Base-by-base conservation (phyloP, 2,888 invertebrate species). In the Venusia cambrica region DNA sequence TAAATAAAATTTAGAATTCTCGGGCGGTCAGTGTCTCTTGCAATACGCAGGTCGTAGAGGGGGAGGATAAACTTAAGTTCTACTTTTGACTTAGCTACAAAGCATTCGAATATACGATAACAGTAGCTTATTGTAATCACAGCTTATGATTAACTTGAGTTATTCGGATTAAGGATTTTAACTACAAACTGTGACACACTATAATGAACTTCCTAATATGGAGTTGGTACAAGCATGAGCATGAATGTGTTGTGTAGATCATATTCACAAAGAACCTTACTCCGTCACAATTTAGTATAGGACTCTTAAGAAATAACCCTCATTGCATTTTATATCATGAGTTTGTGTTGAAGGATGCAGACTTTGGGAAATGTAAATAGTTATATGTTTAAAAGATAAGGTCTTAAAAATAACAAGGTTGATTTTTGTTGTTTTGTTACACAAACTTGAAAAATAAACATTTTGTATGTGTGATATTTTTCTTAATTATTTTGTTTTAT, bases 401-500 rank as follows among this genome's bases (percentile, higher is more conserved):
- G 81, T 79, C 76, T 74, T 79, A 73, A 74, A 39, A 73, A 74
- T 65, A 81, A 83, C 83, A 78, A 84, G 84, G 84, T 85, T 85
- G 84, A 84, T 85, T 87, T 81, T 87, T 87, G 87, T 87, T 87
- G 85, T 84, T 87, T 87, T 87, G 85, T 84, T 87, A 87, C 84
- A 83, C 84, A 77, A 83, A 85, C 78, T 83, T 78, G 76, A 83
- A 84, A 80, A 85, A 85, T 84, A 87, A 85, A 87, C 87, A 84
- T 85, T 85, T 85, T 87, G 85, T 87, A 85, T 81, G 87, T 85
- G 87, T 85, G 87, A 81, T 64, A 61, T 58, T 62, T 65, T 69
- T 73, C 63, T 76, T 76, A 53, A 64, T 81, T 75, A 65, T 75
- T 81, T 68, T 61, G 38, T 43, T 34, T 27, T 42, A 21, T 45